A percentile compares a stretch with the other conserved stretches of the same genome.
Evolutionary conservation across 2,113 vertebrate genomes (phyloP).

Genomic region (Chiloscyllium plagiosum): DNA sequence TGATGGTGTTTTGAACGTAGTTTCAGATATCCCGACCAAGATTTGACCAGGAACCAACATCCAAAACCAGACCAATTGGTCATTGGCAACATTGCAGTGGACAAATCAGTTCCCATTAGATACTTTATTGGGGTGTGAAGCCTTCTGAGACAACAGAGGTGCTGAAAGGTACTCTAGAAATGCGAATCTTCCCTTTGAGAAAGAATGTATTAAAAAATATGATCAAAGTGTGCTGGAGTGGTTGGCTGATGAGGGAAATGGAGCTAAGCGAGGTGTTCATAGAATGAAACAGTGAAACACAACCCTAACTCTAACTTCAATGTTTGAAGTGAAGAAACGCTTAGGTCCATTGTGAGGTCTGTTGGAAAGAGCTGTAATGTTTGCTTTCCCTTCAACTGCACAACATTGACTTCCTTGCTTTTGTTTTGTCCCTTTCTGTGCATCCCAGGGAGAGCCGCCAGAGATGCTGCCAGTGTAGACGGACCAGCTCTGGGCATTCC

Average conservation of each 20-base stretch:
- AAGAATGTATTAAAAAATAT: too few relatives aligned
- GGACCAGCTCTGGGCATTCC: conserved; percentile 45
- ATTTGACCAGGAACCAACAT: too few relatives aligned
- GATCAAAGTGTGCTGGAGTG: too few relatives aligned
- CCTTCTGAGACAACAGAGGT: neutral
- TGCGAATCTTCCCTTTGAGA: neutral
- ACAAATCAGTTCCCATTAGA: too few relatives aligned
- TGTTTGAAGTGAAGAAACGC: neutral
- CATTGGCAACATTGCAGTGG: too few relatives aligned
- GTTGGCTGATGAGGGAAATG: too few relatives aligned
- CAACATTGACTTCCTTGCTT: neutral
- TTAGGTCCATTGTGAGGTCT: neutral
- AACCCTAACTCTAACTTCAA: too few relatives aligned
- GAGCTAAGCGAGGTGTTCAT: too few relatives aligned
- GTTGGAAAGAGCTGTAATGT: conserved; percentile 19
- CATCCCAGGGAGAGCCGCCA: conserved; percentile 49
- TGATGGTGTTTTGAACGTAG: too few relatives aligned
- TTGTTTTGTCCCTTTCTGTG: neutral
- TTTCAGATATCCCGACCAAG: too few relatives aligned
- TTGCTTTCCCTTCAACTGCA: neutral
- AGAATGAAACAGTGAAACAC: too few relatives aligned
- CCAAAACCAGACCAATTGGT: too few relatives aligned
- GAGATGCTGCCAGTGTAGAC: conserved; percentile 63
- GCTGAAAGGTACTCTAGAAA: neutral
- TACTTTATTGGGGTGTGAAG: neutral